Evolutionary conservation across 2,888 invertebrate genomes (phyloP).

Genomic region (Lordiphosa andalusiaca): DNA sequence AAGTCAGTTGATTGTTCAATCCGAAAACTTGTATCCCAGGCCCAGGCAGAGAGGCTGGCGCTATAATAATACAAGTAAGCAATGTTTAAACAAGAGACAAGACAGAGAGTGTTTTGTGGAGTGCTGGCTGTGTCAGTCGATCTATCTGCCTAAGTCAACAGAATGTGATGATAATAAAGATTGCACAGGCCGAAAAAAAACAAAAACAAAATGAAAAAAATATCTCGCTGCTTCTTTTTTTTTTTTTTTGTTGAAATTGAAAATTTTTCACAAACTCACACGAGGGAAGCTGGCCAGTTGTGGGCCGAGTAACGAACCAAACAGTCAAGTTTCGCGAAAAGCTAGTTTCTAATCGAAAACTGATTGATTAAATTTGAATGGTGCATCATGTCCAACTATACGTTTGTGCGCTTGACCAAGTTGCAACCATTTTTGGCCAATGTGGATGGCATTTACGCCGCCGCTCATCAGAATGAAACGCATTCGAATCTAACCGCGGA

Average conservation of each 20-base stretch:
- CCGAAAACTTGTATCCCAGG: slow-evolving; percentile 12
- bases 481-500: slow-evolving; percentile 42
- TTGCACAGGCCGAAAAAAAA: slow-evolving; percentile 8
- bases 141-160: slow-evolving; percentile 68
- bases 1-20: slow-evolving; percentile 20
- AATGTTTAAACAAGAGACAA: slow-evolving; percentile 37
- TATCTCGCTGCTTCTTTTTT: not conserved
- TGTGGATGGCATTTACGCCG: slow-evolving; percentile 35
- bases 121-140: slow-evolving; percentile 26
- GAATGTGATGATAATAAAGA: slow-evolving; percentile 15
- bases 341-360: not conserved
- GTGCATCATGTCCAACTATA: slow-evolving; percentile 63
- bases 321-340: slow-evolving; percentile 15
- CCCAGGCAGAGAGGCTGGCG: slow-evolving; percentile 11
- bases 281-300: slow-evolving; percentile 4
- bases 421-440: slow-evolving; percentile 60
- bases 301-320: slow-evolving; percentile 6
- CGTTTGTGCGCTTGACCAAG: slow-evolving; percentile 50
- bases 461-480: slow-evolving; percentile 18
- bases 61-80: slow-evolving; percentile 30
- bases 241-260: not conserved
- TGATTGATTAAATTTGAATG: slow-evolving; percentile 26
- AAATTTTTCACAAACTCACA: slow-evolving; percentile 5
- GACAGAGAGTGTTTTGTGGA: slow-evolving; percentile 15
- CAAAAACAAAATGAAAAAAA: slow-evolving; percentile 8